phyloP scores from a whole-genome alignment of 35 echinoderm and acorn worm genomes.

The Holothuria glaberrima region DNA sequence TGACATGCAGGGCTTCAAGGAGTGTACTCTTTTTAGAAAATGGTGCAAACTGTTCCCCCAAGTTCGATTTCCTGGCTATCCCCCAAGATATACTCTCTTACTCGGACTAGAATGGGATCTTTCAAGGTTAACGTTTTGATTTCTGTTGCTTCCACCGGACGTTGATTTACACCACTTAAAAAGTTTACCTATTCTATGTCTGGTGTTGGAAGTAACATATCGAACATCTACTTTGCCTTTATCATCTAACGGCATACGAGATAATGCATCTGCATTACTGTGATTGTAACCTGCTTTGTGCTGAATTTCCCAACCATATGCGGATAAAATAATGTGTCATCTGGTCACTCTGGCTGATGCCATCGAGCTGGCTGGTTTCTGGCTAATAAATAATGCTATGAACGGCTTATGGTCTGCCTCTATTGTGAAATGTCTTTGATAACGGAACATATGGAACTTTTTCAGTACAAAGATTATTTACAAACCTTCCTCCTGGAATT shows the following conservation, averaged over 20 bases:
- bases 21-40: conserved; percentile 36
- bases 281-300: conserved; percentile 56
- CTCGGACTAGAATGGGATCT: conserved; percentile 44
- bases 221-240: no score
- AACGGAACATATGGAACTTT: background rate
- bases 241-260: conserved; percentile 27
- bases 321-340: conserved; percentile 70
- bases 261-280: conserved; percentile 55
- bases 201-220: background rate
- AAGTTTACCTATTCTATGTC: background rate
- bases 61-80: conserved; percentile 32
- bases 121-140: conserved; percentile 2
- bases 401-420: conserved; percentile 6
- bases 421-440: background rate
- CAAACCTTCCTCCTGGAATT: conserved; percentile 3
- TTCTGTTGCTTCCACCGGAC: background rate
- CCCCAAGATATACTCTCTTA: conserved; percentile 43
- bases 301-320: conserved; percentile 38
- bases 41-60: background rate
- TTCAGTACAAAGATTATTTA: background rate
- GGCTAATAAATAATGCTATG: background rate
- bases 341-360: conserved; percentile 55
- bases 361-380: conserved; percentile 60
- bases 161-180: background rate
- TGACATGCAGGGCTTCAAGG: conserved; percentile 53